Evolutionary conservation across 2,113 vertebrate genomes (phyloP), one percentile per base, ranked within the genome.

Genomic region (Ancistrus triradiatus): DNA sequence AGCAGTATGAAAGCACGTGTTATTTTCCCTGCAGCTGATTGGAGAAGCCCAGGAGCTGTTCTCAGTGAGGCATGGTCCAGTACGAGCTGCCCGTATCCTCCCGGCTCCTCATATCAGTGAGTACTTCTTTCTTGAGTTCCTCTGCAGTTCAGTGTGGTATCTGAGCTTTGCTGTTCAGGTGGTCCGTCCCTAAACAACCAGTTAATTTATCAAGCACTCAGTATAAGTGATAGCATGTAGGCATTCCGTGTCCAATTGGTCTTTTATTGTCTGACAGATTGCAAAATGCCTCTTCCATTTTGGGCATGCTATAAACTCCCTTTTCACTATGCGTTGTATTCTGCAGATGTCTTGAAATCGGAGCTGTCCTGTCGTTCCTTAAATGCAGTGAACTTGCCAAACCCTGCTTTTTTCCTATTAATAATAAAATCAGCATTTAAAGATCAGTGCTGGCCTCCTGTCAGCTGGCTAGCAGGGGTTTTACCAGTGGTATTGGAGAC

Each of bases 41-140:
- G 95, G 95, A 0, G 96, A 98, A 75, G 95, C 96, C n/a, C 95
- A 98, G 67, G 96, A 98, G 33, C 88, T 98, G 58, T 98, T 96
- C 78, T 98, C 96, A 0, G 90, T 95, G 51, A 89, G 96, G 35
- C 91, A 96, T 0, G 95, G 96, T 33, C 95, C 96, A 0, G 90
- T 98, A 24, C 82, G 95, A 78, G 84, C 91, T 1, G 95, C 96
- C 6, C 89, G 87, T 40, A 89, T 97, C 74, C 86, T 98, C n/a
- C 94, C 95, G 4, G 88, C 91, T 1, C 96, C 96, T 17, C 89
- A 93, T 66, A 91, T 97, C 76, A 86, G 96, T 98, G 81, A 89
- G 86, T 87, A 71, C 56, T 38, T 49, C 19, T 22, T 10, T 18
- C 15, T 35, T n/a, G 11, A n/a, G n/a, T n/a, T n/a, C n/a, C n/a